These are phyloP conservation scores for Drosophila lacicola DNA, from an alignment of 2,888 invertebrate species.

Conservation along the genomic window DNA sequence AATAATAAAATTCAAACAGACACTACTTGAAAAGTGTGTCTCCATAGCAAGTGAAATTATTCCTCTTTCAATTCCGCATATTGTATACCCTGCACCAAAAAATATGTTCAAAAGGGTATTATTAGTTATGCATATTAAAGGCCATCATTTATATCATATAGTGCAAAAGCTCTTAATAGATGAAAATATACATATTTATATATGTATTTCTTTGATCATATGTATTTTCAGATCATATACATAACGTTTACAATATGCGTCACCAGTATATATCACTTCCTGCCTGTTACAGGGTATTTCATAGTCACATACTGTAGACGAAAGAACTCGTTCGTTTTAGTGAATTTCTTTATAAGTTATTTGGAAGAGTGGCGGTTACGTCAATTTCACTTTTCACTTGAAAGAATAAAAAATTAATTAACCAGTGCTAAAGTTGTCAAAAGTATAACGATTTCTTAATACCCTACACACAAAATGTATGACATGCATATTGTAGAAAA, in stretches of 20 bases:
- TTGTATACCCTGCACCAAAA: not conserved
- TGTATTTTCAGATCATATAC: no score
- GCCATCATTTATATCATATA: no score
- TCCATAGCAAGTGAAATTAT: not conserved
- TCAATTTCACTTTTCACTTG: slow-evolving; percentile 8
- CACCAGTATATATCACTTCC: no score
- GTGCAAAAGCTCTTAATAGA: not conserved
- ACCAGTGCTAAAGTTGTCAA: not conserved
- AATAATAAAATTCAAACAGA: not conserved
- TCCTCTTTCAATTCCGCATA: not conserved
- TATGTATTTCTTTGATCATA: not conserved
- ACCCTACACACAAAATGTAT: slow-evolving; percentile 2
- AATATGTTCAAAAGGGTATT: not conserved
- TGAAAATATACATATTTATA: not conserved
- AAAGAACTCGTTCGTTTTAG: not conserved
- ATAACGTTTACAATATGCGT: no score
- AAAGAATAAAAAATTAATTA: not conserved
- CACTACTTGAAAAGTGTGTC: not conserved
- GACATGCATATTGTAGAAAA: no score
- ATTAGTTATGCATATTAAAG: no score
- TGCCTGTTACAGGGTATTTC: not conserved
- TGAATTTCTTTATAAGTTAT: not conserved
- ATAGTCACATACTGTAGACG: not conserved
- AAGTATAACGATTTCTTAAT: not conserved
- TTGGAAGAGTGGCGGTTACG: not conserved